phyloP scores from a whole-genome alignment of 2,113 vertebrate genomes.

The Esox niger region DNA sequence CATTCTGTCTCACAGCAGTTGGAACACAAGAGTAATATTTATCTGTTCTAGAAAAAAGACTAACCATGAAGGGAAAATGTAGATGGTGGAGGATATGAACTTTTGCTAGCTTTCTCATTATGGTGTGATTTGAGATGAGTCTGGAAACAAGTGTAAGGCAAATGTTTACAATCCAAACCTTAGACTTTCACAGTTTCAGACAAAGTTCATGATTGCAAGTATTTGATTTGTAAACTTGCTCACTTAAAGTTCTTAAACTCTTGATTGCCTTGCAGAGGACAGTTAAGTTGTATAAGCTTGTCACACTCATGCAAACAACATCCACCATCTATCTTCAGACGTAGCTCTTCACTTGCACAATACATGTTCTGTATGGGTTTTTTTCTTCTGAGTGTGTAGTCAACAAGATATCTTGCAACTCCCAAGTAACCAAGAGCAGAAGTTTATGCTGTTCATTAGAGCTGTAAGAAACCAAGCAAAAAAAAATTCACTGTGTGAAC shows the following conservation, averaged over 20 bases:
- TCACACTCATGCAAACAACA: constrained; percentile 13
- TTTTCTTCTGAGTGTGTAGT: constrained; percentile 20
- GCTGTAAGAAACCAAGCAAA: constrained; percentile 9
- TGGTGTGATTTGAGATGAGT: neutral
- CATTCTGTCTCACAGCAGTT: constrained; percentile 16
- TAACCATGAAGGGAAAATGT: neutral
- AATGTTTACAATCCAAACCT: constrained; percentile 20
- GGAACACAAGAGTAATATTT: constrained; percentile 18
- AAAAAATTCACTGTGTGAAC: neutral
- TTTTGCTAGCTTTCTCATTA: neutral
- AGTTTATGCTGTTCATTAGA: constrained; percentile 12
- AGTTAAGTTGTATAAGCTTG: constrained; percentile 18
- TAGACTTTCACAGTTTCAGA: constrained; percentile 20
- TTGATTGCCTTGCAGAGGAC: constrained; percentile 4
- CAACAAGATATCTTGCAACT: constrained; percentile 6
- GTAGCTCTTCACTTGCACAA: neutral
- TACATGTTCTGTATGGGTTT: constrained; percentile 2
- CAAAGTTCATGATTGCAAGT: constrained; percentile 41
- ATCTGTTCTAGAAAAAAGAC: constrained; percentile 18
- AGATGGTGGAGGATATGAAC: constrained; percentile 3
- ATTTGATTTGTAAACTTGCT: constrained; percentile 38
- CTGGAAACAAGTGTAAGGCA: constrained; percentile 34
- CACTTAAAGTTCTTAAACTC: neutral
- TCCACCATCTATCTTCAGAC: neutral
- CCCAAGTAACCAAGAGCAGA: constrained; percentile 29